phyloP scores from a whole-genome alignment of 2,113 vertebrate species.

The Gymnobelideus leadbeateri region DNA sequence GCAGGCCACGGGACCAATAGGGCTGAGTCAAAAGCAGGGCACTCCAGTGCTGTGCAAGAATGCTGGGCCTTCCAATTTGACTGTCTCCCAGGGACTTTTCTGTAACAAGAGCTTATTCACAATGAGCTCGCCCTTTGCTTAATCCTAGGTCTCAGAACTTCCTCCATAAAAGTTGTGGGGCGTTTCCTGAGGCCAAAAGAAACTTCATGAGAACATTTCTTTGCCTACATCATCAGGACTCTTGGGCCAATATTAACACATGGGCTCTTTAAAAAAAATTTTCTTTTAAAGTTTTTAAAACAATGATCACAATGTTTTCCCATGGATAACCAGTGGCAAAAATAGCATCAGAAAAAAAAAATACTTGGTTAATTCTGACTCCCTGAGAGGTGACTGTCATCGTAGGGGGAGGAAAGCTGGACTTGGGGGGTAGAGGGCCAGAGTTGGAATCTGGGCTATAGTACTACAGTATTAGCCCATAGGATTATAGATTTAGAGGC shows the following conservation, averaged over 20 bases:
- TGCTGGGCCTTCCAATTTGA: background rate
- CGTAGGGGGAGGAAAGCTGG: background rate
- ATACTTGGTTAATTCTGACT: background rate
- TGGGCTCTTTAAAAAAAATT: background rate
- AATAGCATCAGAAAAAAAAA: background rate
- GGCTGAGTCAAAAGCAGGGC: background rate
- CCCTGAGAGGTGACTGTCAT: background rate
- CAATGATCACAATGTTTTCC: background rate
- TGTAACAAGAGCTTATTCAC: background rate
- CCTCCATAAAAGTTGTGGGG: slow-evolving; percentile 24
- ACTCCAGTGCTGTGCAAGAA: background rate
- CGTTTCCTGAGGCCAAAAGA: background rate
- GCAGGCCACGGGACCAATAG: slow-evolving; percentile 25
- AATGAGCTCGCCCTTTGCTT: background rate
- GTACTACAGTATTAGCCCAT: background rate
- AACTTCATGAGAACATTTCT: slow-evolving; percentile 20
- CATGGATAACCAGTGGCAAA: background rate
- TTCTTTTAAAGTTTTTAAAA: background rate
- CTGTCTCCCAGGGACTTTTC: background rate
- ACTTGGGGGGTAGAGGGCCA: background rate
- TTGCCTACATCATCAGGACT: background rate
- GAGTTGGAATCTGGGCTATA: background rate
- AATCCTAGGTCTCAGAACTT: slow-evolving; percentile 39
- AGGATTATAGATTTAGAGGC: background rate
- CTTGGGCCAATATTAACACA: slow-evolving; percentile 3